Base-by-base conservation (phyloP, 2,113 vertebrate genomes). In the Dromas ardeola region DNA sequence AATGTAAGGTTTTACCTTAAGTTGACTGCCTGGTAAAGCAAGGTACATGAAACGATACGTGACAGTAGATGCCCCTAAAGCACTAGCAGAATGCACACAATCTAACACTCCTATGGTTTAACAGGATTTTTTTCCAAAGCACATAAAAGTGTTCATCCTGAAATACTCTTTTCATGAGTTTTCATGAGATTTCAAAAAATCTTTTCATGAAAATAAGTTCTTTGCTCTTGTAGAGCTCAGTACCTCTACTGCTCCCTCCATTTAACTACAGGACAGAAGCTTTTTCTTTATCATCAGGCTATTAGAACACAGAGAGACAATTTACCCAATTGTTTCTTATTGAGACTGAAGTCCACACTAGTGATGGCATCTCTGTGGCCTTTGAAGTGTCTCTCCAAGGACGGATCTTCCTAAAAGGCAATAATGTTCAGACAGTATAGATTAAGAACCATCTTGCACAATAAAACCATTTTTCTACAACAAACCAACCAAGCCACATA, bases 291-390 rank as follows among this genome's bases (percentile, higher is more conserved):
- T 50, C 15, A 25, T 40, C 43, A 17, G 32, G 50, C 45, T 63
- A 62, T 25, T 22, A 42, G 56, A 90, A 74, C 42, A 72, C 12
- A 40, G 17, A 77, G 50, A 26, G 55, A 69, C 10, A 71, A 40
- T 77, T 98, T 98, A 99, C 99, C 99, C 22, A 99, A 96, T 77
- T 99, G 99, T 94, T 99, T 99, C 95, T 97, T 98, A 97, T 98
- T 99, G 81, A 96, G 74, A 93, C 98, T 99, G 97, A 99, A 99
- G 98, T 99, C 99, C 95, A 99, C 98, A 8, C 99, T 98, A 15
- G 99, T 99, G 88, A 99, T 86, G 4, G 98, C 98, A 98, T 99
- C 99, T 96, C 98, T 98, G 97, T 99, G 99, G 86, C 99, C 99
- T 96, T 98, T 99, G 95, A 99, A 99, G 93, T 99, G 98, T 77